Evolutionary conservation across 2,797 vertebrate species (phyloP).

Genomic region (Molossus molossus): DNA sequence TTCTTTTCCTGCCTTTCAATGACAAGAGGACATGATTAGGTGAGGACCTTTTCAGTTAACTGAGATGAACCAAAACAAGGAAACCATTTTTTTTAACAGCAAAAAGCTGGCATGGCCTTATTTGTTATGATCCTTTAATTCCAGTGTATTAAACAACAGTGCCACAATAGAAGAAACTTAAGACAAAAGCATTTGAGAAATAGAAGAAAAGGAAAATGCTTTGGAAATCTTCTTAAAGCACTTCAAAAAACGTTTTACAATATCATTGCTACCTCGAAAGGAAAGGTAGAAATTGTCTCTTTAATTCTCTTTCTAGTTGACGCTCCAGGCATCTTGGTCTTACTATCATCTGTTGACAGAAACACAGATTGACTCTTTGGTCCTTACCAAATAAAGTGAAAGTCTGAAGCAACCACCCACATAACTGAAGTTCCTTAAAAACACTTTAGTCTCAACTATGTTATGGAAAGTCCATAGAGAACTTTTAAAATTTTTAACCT

Average conservation of each 20-base stretch:
- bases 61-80: constrained; percentile 80
- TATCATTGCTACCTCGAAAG: not conserved
- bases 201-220: constrained; percentile 6
- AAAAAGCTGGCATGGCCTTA: constrained; percentile 52
- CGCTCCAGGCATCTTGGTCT: not conserved
- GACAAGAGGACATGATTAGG: constrained; percentile 79
- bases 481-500: not conserved
- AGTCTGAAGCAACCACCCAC: not conserved
- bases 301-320: not conserved
- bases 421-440: not conserved
- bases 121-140: constrained; percentile 48
- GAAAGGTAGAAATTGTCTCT: not conserved
- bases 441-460: not conserved
- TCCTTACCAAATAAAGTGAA: not conserved
- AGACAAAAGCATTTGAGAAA: constrained; percentile 51
- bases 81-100: constrained; percentile 79
- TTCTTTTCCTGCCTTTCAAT: constrained; percentile 77
- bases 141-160: not conserved
- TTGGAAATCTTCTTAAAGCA: not conserved
- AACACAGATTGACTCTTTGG: not conserved
- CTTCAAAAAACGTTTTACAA: constrained; percentile 13
- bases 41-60: constrained; percentile 83
- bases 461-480: not conserved
- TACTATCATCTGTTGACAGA: not conserved
- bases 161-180: not conserved